Percentiles rank a stretch among this genome's conserved stretches.
These are phyloP conservation scores for Drosophila prolongata DNA, from an alignment of 2,888 invertebrate genomes.

Conservation along the genomic window DNA sequence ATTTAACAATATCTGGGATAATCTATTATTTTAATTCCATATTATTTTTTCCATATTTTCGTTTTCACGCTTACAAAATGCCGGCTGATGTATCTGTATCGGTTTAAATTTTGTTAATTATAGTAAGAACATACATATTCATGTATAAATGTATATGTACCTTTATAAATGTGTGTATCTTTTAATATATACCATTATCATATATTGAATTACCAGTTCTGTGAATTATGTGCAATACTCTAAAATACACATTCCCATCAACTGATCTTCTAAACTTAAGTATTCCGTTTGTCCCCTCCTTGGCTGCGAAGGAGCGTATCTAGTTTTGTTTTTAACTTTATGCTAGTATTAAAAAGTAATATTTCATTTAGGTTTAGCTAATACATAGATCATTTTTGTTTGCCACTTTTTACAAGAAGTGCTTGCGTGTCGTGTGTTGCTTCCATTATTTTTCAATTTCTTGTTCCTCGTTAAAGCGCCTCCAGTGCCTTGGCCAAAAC, in stretches of 20 bases:
- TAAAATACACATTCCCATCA: slow-evolving; percentile 42
- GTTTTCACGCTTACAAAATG: slow-evolving; percentile 41
- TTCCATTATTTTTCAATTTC: slow-evolving; percentile 16
- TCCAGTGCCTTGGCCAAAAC: slow-evolving; percentile 32
- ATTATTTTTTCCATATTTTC: slow-evolving; percentile 9
- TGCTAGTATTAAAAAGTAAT: slow-evolving; percentile 79
- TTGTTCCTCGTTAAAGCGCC: slow-evolving; percentile 26
- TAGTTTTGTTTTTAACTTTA: slow-evolving; percentile 59
- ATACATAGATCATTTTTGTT: slow-evolving; percentile 64
- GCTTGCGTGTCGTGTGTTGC: slow-evolving; percentile 50
- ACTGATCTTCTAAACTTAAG: slow-evolving; percentile 34
- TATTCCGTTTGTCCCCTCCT: slow-evolving; percentile 35
- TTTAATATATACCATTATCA: slow-evolving; percentile 39
- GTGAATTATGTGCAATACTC: slow-evolving; percentile 65
- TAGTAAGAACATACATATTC: slow-evolving; percentile 29
- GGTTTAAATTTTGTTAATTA: slow-evolving; percentile 47
- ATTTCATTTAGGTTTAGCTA: slow-evolving; percentile 71
- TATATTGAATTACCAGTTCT: slow-evolving; percentile 74
- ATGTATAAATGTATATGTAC: slow-evolving; percentile 25
- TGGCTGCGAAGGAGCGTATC: slow-evolving; percentile 38
- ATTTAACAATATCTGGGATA: slow-evolving; percentile 37
- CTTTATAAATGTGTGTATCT: slow-evolving; percentile 25
- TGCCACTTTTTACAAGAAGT: slow-evolving; percentile 70
- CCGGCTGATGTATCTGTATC: slow-evolving; percentile 37
- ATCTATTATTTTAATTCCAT: slow-evolving; percentile 30